phyloP scores from a whole-genome alignment of 2,113 vertebrate species.

The Arvicanthis niloticus region DNA sequence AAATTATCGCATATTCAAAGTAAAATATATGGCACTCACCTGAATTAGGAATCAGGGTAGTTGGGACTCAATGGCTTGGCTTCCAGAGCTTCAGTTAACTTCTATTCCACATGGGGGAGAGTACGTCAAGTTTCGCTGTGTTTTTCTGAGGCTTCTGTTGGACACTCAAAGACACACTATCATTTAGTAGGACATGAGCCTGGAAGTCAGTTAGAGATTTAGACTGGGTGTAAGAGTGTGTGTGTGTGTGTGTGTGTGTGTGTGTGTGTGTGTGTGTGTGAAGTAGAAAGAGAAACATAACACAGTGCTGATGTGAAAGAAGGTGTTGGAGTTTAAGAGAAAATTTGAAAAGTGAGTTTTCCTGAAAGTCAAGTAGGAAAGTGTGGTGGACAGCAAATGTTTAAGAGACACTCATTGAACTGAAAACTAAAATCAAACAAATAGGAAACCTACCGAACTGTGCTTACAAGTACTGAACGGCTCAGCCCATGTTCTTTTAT shows the following conservation, averaged over 20 bases:
- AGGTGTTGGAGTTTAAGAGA: neutral
- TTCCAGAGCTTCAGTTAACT: neutral
- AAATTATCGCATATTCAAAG: neutral
- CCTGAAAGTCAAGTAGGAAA: neutral
- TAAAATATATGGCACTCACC: neutral
- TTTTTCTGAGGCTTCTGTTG: neutral
- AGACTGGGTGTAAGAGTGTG: neutral
- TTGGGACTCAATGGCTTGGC: neutral
- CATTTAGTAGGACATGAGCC: neutral
- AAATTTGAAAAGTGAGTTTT: neutral
- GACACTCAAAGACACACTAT: neutral
- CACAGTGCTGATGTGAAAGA: neutral
- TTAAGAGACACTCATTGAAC: constrained; percentile 11
- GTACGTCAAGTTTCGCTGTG: neutral
- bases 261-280: neutral
- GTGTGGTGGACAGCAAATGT: neutral
- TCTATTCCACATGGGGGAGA: neutral
- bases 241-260: neutral
- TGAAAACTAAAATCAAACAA: constrained; percentile 5
- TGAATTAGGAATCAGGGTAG: neutral
- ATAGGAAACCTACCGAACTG: neutral
- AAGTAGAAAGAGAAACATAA: neutral
- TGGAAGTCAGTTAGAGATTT: constrained; percentile 1
- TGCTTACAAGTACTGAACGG: neutral
- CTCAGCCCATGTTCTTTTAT: neutral